phyloP scores from a whole-genome alignment of 2,113 vertebrate species.

The Pandion haliaetus region DNA sequence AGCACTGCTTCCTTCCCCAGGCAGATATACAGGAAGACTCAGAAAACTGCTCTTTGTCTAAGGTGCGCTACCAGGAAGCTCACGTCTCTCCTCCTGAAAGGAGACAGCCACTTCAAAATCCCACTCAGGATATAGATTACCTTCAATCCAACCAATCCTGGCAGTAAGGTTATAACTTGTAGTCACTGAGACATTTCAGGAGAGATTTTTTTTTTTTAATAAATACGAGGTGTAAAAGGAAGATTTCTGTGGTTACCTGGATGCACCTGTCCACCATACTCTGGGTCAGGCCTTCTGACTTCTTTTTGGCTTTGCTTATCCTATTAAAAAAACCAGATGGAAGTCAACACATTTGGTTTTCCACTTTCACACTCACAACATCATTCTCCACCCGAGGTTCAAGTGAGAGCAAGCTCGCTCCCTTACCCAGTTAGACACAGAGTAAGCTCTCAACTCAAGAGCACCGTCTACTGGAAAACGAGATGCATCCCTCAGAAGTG shows the following conservation, averaged over 20 bases:
- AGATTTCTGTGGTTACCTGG: constrained; percentile 79
- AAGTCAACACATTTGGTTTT: not conserved
- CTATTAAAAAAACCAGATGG: constrained; percentile 50
- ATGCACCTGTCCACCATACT: constrained; percentile 98
- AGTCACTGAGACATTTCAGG: not conserved
- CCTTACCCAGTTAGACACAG: too few relatives aligned
- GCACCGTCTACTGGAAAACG: not conserved
- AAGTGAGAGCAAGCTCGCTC: not conserved
- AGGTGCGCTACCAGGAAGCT: not conserved
- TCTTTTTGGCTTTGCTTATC: constrained; percentile 96
- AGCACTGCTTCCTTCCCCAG: not conserved
- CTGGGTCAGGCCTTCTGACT: constrained; percentile 90
- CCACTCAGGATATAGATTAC: not conserved
- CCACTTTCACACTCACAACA: fast-evolving
- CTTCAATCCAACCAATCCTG: not conserved
- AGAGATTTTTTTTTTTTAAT: fast-evolving
- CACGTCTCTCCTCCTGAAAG: not conserved
- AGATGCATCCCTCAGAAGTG: not conserved
- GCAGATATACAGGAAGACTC: not conserved
- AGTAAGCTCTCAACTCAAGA: not conserved
- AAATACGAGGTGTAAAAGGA: not conserved
- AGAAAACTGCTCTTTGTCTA: not conserved
- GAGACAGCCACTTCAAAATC: not conserved
- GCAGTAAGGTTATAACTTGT: not conserved
- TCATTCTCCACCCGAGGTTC: not conserved